Percentiles rank a stretch among this genome's conserved stretches.
phyloP scores from a whole-genome alignment of 2,888 invertebrate genomes.

The Thymelicus sylvestris region DNA sequence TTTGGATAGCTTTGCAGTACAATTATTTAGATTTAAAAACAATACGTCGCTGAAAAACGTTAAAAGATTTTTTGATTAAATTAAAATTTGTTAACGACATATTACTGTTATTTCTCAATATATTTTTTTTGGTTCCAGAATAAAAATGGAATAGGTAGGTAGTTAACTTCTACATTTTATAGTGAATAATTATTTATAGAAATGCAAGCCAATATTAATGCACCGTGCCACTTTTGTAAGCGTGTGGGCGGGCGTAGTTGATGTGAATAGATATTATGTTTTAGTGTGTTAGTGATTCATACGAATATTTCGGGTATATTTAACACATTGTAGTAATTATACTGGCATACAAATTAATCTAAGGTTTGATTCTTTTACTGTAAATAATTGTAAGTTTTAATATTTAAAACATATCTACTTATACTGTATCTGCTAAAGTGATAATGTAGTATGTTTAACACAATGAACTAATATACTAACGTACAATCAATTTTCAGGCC shows the following conservation, averaged over 20 bases:
- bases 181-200: constrained; percentile 36
- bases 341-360: too few species aligned
- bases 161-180: constrained; percentile 14
- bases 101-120: too few species aligned
- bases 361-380: background rate
- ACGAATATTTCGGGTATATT: background rate
- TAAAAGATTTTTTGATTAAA: too few species aligned
- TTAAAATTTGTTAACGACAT: too few species aligned
- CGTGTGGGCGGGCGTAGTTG: constrained; percentile 24
- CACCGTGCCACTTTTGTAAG: constrained; percentile 26
- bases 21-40: background rate
- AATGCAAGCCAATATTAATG: constrained; percentile 30
- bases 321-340: background rate
- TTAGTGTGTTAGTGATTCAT: constrained; percentile 20
- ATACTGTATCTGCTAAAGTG: too few species aligned
- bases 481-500: too few species aligned
- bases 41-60: too few species aligned
- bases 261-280: background rate
- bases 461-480: too few species aligned
- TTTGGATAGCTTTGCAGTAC: background rate
- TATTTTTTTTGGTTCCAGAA: background rate
- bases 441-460: too few species aligned
- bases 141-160: background rate
- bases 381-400: too few species aligned
- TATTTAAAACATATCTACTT: too few species aligned